Evolutionary conservation across 2,888 invertebrate genomes (phyloP).

Genomic region (Sminthurides aquaticus): DNA sequence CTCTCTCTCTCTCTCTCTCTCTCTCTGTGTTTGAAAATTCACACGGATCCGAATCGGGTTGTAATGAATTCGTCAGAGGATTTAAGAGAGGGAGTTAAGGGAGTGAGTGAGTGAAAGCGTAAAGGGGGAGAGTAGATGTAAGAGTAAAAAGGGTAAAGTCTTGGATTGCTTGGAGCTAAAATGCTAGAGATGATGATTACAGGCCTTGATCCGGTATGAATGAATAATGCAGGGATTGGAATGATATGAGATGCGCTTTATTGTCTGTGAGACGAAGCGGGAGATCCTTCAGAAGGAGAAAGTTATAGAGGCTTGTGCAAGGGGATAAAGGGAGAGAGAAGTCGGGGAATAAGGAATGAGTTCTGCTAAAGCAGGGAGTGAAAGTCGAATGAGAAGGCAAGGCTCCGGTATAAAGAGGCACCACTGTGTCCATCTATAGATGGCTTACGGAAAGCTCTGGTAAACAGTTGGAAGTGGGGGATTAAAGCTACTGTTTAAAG

Average conservation of each 20-base stretch:
- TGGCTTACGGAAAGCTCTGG: too few species aligned
- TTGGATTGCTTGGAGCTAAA: neutral
- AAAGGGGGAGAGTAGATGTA: too few species aligned
- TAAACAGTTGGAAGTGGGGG: neutral
- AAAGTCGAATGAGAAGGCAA: too few species aligned
- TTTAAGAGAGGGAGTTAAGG: neutral
- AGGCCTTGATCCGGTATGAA: slow-evolving; percentile 40
- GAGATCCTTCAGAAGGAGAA: slow-evolving; percentile 23
- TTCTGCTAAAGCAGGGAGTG: too few species aligned
- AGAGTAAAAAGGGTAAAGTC: too few species aligned
- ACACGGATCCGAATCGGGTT: neutral
- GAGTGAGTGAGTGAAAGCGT: neutral
- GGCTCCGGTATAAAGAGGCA: too few species aligned
- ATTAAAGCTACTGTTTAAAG: neutral
- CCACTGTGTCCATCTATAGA: too few species aligned
- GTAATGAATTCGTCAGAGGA: neutral
- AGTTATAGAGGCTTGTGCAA: too few species aligned
- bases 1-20: neutral
- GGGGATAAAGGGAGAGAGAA: too few species aligned
- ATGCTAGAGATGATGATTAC: slow-evolving; percentile 32
- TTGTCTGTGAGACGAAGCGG: slow-evolving; percentile 43
- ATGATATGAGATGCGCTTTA: slow-evolving; percentile 42
- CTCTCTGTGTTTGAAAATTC: too few species aligned
- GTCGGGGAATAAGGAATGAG: too few species aligned
- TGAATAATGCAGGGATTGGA: slow-evolving; percentile 39